Evolutionary conservation across 1,140 invertebrate genomes (phyloP).

Genomic region (Eupristina koningsbergeri): DNA sequence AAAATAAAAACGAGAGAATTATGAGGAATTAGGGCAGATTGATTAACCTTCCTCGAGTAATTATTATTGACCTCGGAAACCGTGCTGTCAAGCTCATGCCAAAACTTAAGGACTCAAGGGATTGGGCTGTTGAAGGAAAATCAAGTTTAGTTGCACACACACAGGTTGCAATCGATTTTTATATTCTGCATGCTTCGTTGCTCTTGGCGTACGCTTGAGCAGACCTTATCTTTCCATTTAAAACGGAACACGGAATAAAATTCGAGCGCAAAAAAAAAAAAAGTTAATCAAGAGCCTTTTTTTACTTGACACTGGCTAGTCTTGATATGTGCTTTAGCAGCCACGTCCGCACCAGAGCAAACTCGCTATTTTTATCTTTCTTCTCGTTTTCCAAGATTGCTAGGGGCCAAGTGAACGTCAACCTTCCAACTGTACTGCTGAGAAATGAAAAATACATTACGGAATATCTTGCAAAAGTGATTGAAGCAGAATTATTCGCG

Average conservation of each 20-base stretch:
- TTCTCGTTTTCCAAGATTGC: constrained; percentile 19
- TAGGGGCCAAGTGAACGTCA: constrained; percentile 17
- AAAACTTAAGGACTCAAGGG: neutral
- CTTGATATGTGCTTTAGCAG: neutral
- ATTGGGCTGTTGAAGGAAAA: neutral
- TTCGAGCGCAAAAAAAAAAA: neutral
- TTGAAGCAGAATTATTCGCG: neutral
- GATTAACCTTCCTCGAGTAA: neutral
- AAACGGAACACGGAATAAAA: neutral
- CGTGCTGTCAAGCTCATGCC: too few relatives aligned
- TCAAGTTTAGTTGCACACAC: neutral
- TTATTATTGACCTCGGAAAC: constrained; percentile 1
- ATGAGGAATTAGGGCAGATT: neutral
- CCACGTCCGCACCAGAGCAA: neutral
- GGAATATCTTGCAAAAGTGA: neutral
- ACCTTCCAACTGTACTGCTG: neutral
- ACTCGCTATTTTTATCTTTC: constrained; percentile 28
- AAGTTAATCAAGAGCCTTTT: constrained; percentile 10
- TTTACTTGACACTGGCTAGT: constrained; percentile 1
- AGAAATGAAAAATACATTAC: neutral
- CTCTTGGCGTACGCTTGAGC: neutral
- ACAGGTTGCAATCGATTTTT: too few relatives aligned
- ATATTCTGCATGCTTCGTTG: too few relatives aligned
- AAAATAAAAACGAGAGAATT: neutral
- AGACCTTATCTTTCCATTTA: too few relatives aligned